Evolutionary conservation across 2,797 vertebrate genomes (phyloP), one percentile per base, ranked within the genome.

Genomic region (Glossophaga mutica): DNA sequence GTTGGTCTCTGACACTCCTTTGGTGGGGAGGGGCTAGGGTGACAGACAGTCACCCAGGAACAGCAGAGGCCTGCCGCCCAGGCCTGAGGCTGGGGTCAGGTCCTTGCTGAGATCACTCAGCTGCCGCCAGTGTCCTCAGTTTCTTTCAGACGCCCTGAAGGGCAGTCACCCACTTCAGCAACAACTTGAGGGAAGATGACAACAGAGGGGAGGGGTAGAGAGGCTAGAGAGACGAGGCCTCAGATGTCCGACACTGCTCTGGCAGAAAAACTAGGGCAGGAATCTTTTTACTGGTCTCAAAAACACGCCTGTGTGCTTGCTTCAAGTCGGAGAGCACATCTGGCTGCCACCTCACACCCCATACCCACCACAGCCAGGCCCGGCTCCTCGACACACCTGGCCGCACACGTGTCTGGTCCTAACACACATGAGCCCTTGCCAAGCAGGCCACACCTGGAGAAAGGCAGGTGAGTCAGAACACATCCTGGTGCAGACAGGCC

Each of bases 391-490:
- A 37, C 81, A 94, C 73, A 50, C 74, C 83, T 65, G 84, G 92
- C 62, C 1, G 1, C 2, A 0, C 59, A 83, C 76, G 12, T 42
- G 88, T 86, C 88, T 68, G 79, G 14, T 48, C 77, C 50, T 62
- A 86, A 73, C 39, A 68, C 46, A 73, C 32, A 29, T 0, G 16
- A 32, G 65, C 19, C 87, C 48, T 18, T 50, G 90, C 90, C 95
- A 86, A 73, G 93, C 76, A 83, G 74, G 93, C 76, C 71, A 74
- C 48, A n/a, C 87, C 85, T 92, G 57, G 87, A 79, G 93, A 82
- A 81, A 65, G 77, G 95, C 81, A 55, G 88, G 77, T 67, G 93
- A 97, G 93, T 94, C 96, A 97, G 90, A 78, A 67, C 48, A 82
- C 79, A 59, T 22, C 67, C 87, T 18, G 37, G 52, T 48, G 78